Base-by-base conservation (phyloP, 2,113 vertebrate species). In the Acrocephalus arundinaceus region DNA sequence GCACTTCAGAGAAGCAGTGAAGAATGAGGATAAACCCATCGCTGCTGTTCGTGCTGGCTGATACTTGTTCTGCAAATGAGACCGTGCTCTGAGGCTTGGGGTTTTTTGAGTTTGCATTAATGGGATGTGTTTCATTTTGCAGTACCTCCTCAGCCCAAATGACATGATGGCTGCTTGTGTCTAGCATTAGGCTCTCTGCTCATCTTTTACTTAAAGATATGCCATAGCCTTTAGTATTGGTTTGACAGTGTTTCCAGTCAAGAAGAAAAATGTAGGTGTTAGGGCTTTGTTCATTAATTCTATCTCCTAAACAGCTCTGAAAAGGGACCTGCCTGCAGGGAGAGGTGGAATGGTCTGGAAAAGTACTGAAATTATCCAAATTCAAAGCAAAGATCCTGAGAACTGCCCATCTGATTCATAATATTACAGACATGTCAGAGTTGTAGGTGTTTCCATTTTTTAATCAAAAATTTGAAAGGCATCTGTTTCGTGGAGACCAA, bases 1-100 rank as follows among this genome's bases (percentile, higher is more conserved):
- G 89, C 89, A 87, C 80, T 97, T 94, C 49, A 92, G 91, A 94
- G 89, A 65, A 67, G 45, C 84, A 68, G 43, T 37, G 76, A 75
- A 89, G 93, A 85, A 83, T 71, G 85, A 93, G 58, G 89, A 52
- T 95, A 89, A 96, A 87, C 35, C 78, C 41, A 9, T 79, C 0
- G 1, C 58, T 1, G 8, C 81, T 83, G 57, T 51, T 94, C 58
- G 0, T 24, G 54, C 85, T 87, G 63, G 55, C 79, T 94, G 77
- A 63, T 83, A 21, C 80, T 93, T 78, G 85, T 79, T 91, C 85
- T 77, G 89, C 85, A 91, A 79, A 71, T 71, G 85, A 93, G 78
- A 77, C 39, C 11, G 48, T 58, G 39, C 76, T 89, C 72, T 89
- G 86, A 81, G 87, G 28, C 63, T 28, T 45, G 45, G 43, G 4